phyloP scores from a whole-genome alignment of 2,797 vertebrate species.

The Pseudomugil tenellus region DNA sequence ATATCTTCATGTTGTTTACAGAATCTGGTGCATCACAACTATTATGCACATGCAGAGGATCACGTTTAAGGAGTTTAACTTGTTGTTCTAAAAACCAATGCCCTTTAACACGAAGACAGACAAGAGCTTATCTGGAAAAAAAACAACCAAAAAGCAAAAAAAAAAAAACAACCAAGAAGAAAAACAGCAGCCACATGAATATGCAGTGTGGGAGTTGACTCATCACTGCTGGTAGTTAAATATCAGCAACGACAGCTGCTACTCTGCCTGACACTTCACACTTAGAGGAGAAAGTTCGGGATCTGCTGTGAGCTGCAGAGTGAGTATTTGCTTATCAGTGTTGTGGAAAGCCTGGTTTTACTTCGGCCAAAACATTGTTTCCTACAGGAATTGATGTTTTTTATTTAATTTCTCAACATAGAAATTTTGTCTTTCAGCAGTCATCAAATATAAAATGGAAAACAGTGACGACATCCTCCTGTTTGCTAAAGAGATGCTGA shows the following conservation, averaged over 20 bases:
- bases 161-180: no score
- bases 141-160: neutral
- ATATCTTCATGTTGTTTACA: neutral
- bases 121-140: conserved; percentile 27
- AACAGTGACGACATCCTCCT: conserved; percentile 86
- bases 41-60: conserved; percentile 51
- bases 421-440: conserved; percentile 32
- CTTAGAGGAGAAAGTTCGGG: conserved; percentile 18
- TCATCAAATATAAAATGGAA: conserved; percentile 79
- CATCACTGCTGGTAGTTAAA: conserved; percentile 51
- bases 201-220: conserved; percentile 73
- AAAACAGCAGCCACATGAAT: conserved; percentile 63
- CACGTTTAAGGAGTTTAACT: conserved; percentile 19
- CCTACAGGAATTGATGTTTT: neutral
- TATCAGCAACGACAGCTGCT: conserved; percentile 19
- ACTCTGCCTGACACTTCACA: conserved; percentile 45
- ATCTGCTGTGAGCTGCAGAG: conserved; percentile 18
- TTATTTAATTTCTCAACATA: neutral
- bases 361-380: no score
- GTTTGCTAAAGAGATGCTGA: conserved; percentile 88
- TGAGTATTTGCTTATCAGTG: conserved; percentile 35
- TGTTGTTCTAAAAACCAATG: conserved; percentile 20
- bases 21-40: conserved; percentile 10
- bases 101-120: conserved; percentile 62
- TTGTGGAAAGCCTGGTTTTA: no score